phyloP scores from a whole-genome alignment of 1,140 invertebrate genomes.

The Drosophila rufa region DNA sequence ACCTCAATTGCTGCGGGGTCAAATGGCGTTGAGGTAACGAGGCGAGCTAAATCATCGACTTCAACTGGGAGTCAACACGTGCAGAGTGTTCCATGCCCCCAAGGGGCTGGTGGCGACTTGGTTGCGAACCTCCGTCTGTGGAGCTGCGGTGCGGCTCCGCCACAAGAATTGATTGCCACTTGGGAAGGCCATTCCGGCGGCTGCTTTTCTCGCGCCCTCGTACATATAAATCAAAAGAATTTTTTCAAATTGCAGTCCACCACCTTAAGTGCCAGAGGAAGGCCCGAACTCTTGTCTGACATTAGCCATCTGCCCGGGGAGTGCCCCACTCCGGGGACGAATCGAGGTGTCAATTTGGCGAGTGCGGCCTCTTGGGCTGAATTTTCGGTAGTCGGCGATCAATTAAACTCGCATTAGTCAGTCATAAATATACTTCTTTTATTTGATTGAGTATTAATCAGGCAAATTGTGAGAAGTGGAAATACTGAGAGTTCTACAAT shows the following conservation, averaged over 20 bases:
- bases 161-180: slow-evolving; percentile 81
- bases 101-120: slow-evolving; percentile 10
- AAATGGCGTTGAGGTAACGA: slow-evolving; percentile 79
- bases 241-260: slow-evolving; percentile 59
- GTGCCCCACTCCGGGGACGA: slow-evolving; percentile 41
- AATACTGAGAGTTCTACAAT: not conserved
- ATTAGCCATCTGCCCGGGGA: slow-evolving; percentile 61
- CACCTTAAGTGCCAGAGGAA: slow-evolving; percentile 33
- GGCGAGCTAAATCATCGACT: slow-evolving; percentile 63
- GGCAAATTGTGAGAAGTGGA: not conserved
- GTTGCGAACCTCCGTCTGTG: slow-evolving; percentile 19
- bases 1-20: slow-evolving; percentile 71
- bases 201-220: slow-evolving; percentile 39
- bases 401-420: slow-evolving; percentile 75
- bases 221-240: slow-evolving; percentile 74
- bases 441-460: not conserved
- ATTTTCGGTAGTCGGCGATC: slow-evolving; percentile 35
- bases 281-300: slow-evolving; percentile 54
- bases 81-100: slow-evolving; percentile 52
- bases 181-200: slow-evolving; percentile 68
- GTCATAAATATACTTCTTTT: not conserved
- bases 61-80: slow-evolving; percentile 70
- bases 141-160: slow-evolving; percentile 13
- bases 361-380: slow-evolving; percentile 13
- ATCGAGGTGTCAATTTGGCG: slow-evolving; percentile 65